Conservation (phyloP, 2,797 vertebrate species). For the Eulemur mongoz region DNA sequence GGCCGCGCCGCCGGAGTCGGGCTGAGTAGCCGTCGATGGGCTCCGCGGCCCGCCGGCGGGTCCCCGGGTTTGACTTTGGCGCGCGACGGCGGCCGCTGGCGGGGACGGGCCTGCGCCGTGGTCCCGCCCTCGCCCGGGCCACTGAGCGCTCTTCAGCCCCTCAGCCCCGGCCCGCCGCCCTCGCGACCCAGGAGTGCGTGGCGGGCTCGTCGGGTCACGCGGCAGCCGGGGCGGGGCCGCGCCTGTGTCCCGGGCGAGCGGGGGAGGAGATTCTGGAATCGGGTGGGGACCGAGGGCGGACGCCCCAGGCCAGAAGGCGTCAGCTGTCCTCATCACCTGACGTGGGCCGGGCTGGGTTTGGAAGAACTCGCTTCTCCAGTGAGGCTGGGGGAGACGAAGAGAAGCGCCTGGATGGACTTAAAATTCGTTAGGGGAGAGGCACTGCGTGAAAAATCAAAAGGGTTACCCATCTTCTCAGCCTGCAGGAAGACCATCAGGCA, state of each 20-base stretch:
- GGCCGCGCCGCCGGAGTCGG: fast-evolving
- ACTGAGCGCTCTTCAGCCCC: too few relatives aligned
- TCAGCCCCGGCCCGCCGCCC: fast-evolving
- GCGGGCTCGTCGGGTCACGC: not conserved
- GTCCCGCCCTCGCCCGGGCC: not conserved
- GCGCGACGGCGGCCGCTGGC: not conserved
- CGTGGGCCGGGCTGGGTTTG: not conserved
- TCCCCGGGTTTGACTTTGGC: slow-evolving; percentile 69
- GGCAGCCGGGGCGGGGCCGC: not conserved
- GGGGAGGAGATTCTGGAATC: fast-evolving
- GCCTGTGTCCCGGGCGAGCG: fast-evolving
- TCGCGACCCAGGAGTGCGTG: fast-evolving
- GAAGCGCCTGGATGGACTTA: too few relatives aligned
- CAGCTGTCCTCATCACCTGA: not conserved
- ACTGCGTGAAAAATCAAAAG: not conserved
- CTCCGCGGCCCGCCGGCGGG: not conserved
- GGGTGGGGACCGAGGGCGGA: fast-evolving
- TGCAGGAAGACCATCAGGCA: not conserved
- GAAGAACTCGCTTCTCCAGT: not conserved
- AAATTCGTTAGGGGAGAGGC: not conserved
- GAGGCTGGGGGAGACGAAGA: not conserved
- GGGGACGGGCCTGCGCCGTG: not conserved
- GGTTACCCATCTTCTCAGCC: not conserved
- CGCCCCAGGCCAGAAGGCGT: fast-evolving
- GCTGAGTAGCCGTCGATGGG: fast-evolving